Evolutionary conservation across 2,888 invertebrate genomes (phyloP), one percentile per base, ranked within the genome.

Genomic region (Caenorhabditis sp.): DNA sequence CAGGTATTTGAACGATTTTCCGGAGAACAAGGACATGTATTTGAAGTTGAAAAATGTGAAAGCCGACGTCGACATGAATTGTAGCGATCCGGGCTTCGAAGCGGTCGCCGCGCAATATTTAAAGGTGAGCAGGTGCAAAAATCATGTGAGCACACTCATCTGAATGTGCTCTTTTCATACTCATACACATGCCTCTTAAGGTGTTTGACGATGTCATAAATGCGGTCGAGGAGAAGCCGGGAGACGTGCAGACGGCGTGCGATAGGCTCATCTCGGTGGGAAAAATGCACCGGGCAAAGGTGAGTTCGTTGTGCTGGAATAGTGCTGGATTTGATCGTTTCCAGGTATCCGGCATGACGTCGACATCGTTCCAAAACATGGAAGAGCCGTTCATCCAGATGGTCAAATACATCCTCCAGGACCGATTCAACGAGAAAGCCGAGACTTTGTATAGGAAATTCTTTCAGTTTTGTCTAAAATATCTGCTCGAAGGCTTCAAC

Each of bases 301-400:
- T 85, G 17, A 45, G 58, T 2, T 5, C 32, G n/a, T n/a, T n/a
- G n/a, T 39, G n/a, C n/a, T n/a, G n/a, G n/a, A n/a, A n/a, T n/a
- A 1, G 48, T 27, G 15, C 15, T 48, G 9, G n/a, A n/a, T n/a
- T n/a, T n/a, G n/a, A n/a, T n/a, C n/a, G n/a, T 45, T 65, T 83
- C 55, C 74, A 87, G 85, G 85, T 86, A 2, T 46, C 79, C 24
- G 83, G 83, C 9, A 85, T 87, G 84, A 79, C 79, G 17, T 68
- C 80, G 11, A 71, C 76, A 22, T 63, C 73, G 32, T 88, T 89
- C 58, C 88, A 90, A 89, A 84, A 85, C 50, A 87, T 91, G 70
- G 90, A 90, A 68, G 90, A 89, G 53, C 90, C 90, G 0, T 90
- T 90, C 78, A 82, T 91, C 35, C 63, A 86, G 46, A 90, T 90